A percentile compares a stretch with the other conserved stretches of the same genome.
These are phyloP conservation scores for Henricia sp. DNA, from an alignment of 53 echinoderm and acorn worm genomes.

Conservation along the genomic window DNA sequence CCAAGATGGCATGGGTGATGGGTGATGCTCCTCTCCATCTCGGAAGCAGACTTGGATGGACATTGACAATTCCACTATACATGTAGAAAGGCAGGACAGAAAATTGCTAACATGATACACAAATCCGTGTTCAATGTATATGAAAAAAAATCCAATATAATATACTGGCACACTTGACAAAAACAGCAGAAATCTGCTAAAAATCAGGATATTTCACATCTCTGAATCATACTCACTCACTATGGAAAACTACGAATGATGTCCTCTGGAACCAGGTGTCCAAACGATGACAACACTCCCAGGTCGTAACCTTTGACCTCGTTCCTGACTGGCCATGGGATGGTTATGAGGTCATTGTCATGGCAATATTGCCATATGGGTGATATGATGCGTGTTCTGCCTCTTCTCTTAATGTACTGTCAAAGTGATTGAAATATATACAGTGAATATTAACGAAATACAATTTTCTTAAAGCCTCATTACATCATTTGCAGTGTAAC, in stretches of 20 bases:
- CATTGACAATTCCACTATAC: conserved; percentile 86
- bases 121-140: too few relatives aligned
- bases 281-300: conserved; percentile 92
- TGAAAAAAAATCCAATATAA: too few relatives aligned
- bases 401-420: conserved; percentile 74
- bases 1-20: conserved; percentile 83
- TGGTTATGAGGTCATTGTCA: conserved; percentile 62
- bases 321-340: conserved; percentile 71
- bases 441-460: not conserved
- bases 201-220: too few relatives aligned
- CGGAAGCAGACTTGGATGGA: conserved; percentile 94
- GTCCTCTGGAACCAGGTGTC: conserved; percentile 80
- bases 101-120: too few relatives aligned
- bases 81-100: not conserved
- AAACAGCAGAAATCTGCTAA: too few relatives aligned
- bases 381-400: conserved; percentile 64
- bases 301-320: conserved; percentile 80
- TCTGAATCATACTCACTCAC: conserved; percentile 68
- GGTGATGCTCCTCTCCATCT: conserved; percentile 93
- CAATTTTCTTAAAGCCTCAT: too few relatives aligned
- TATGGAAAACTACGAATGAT: conserved; percentile 82
- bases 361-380: conserved; percentile 81
- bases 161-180: too few relatives aligned
- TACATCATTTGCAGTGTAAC: too few relatives aligned
- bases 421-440: not conserved